A percentile compares a stretch with the other conserved stretches of the same genome.
Conservation (phyloP, 1,140 invertebrate species). For the Watersipora subatra region DNA sequence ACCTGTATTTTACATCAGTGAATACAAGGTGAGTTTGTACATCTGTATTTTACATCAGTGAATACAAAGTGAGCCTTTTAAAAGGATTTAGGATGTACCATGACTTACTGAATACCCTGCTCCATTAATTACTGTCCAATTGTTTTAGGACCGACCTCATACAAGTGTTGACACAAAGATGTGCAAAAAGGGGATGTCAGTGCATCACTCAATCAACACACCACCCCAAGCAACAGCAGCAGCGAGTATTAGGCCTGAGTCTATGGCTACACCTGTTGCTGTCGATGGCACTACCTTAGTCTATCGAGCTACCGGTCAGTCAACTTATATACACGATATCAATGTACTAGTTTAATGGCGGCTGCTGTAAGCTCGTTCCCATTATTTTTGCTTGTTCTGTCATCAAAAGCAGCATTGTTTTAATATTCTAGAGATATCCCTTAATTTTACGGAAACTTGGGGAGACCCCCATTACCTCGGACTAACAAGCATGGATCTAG, state of each 20-base stretch:
- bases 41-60: too few relatives aligned
- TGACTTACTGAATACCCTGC: too few relatives aligned
- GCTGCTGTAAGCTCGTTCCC: neutral
- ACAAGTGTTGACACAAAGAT: constrained; percentile 25
- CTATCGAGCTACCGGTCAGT: too few relatives aligned
- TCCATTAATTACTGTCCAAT: too few relatives aligned
- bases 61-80: too few relatives aligned
- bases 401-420: neutral
- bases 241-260: neutral
- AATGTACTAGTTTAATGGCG: too few relatives aligned
- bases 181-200: constrained; percentile 12
- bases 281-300: neutral
- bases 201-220: neutral
- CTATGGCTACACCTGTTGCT: neutral
- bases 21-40: too few relatives aligned
- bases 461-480: constrained; percentile 41
- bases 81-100: too few relatives aligned
- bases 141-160: constrained; percentile 24
- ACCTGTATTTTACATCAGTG: too few relatives aligned
- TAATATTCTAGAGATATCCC: constrained; percentile 29
- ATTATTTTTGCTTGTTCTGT: neutral
- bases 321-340: too few relatives aligned
- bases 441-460: constrained; percentile 43
- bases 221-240: neutral
- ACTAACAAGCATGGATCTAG: constrained; percentile 42